A percentile compares a stretch with the other conserved stretches of the same genome.
Evolutionary conservation across 2,113 vertebrate species (phyloP).

Genomic region (Excalfactoria chinensis): DNA sequence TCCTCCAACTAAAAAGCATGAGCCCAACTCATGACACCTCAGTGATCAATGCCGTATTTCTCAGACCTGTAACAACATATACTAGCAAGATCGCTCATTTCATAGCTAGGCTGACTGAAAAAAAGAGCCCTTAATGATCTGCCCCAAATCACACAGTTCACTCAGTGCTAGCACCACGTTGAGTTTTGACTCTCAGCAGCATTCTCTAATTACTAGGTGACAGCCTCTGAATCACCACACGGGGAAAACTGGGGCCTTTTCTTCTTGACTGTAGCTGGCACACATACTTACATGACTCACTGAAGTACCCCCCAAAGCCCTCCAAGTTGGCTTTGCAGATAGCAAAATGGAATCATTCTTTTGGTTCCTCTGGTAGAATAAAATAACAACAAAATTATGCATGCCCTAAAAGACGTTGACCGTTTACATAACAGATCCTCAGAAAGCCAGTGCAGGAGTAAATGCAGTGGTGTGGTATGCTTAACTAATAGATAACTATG

Average conservation of each 20-base stretch:
- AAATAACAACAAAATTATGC: not conserved
- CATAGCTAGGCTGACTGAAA: not conserved
- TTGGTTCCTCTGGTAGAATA: not conserved
- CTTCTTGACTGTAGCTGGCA: not conserved
- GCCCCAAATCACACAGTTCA: not conserved
- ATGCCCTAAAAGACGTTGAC: not conserved
- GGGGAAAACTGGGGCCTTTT: not conserved
- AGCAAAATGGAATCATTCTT: not conserved
- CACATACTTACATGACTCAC: not conserved
- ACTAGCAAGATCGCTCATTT: not conserved
- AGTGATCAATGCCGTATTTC: not conserved
- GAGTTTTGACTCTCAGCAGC: constrained; percentile 29
- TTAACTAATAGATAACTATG: not conserved
- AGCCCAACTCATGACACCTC: not conserved
- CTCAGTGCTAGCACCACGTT: not conserved
- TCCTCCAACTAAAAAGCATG: not conserved
- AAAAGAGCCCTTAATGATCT: not conserved
- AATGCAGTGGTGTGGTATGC: not conserved
- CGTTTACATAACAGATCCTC: not conserved
- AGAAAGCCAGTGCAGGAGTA: not conserved
- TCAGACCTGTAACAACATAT: not conserved
- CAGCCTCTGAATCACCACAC: not conserved
- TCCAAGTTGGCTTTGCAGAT: not conserved
- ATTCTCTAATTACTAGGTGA: not conserved
- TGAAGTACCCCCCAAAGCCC: not conserved